Percentiles rank a stretch among this genome's conserved stretches.
Conservation (phyloP, 2,113 vertebrate genomes). For the Vidua macroura region DNA sequence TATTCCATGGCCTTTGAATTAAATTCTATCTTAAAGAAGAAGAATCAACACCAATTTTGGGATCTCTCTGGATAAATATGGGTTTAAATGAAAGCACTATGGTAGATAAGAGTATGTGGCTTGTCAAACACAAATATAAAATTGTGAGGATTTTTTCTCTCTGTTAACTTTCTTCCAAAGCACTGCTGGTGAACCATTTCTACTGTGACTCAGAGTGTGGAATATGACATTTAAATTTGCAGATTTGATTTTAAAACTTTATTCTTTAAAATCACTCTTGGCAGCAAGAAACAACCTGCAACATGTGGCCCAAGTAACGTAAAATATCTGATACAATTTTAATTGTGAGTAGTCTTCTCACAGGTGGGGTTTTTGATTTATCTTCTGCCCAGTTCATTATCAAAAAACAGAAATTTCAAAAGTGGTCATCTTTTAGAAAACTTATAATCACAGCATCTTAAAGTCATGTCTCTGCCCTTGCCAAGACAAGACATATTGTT, state of each 20-base stretch:
- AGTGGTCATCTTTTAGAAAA: neutral
- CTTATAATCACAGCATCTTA: neutral
- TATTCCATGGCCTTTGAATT: neutral
- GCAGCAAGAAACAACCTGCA: neutral
- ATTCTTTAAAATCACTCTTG: neutral
- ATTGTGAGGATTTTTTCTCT: neutral
- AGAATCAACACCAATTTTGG: neutral
- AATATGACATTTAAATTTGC: neutral
- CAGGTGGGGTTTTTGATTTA: accelerated
- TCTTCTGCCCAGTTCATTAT: neutral
- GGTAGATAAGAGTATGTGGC: neutral
- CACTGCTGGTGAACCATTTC: neutral
- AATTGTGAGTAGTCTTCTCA: neutral
- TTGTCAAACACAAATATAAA: neutral
- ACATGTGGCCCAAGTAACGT: neutral
- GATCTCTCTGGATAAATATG: neutral
- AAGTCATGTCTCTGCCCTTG: neutral
- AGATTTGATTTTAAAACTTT: neutral
- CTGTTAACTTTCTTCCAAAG: accelerated
- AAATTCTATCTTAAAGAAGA: neutral
- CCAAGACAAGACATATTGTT: neutral
- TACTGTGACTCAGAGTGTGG: accelerated
- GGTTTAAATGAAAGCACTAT: neutral
- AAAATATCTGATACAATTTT: neutral
- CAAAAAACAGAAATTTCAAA: neutral